Percentiles rank a stretch among this genome's conserved stretches.
These are phyloP conservation scores for Lottia scabra DNA, from an alignment of 2,888 invertebrate genomes.

Conservation along the genomic window DNA sequence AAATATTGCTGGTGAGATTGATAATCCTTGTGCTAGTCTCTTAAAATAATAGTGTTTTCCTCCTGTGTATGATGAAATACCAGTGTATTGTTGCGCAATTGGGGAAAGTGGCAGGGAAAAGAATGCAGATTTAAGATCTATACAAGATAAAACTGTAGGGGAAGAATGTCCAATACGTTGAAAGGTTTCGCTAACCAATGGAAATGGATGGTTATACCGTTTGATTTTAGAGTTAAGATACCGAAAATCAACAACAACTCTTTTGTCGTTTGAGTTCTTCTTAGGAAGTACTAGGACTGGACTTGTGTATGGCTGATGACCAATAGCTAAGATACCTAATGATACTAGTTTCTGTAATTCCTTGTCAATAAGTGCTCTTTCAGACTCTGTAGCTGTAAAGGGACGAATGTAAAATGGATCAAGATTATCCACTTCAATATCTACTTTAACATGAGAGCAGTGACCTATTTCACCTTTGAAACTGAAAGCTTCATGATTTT, in stretches of 20 bases:
- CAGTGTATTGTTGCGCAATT: not conserved
- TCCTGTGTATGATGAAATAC: not conserved
- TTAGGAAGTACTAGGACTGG: not conserved
- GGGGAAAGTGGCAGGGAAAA: not conserved
- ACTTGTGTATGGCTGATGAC: not conserved
- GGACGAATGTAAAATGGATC: not conserved
- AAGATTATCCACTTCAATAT: not conserved
- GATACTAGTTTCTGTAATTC: not conserved
- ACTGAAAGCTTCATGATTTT: not conserved
- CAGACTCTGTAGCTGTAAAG: not conserved
- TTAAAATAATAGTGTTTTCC: not conserved
- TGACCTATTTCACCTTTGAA: not conserved
- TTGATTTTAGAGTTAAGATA: not conserved
- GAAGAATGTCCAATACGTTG: not conserved
- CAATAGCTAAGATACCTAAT: not conserved
- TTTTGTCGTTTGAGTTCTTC: not conserved
- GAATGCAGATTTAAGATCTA: not conserved
- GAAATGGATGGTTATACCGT: not conserved
- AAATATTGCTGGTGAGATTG: not conserved
- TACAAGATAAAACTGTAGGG: not conserved
- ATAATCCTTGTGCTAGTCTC: not conserved
- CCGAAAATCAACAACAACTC: not conserved
- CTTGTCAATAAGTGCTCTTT: not conserved
- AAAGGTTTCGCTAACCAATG: not conserved
- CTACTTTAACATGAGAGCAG: not conserved